Conservation (phyloP, 2,797 vertebrate genomes). For the Champsocephalus gunnari region DNA sequence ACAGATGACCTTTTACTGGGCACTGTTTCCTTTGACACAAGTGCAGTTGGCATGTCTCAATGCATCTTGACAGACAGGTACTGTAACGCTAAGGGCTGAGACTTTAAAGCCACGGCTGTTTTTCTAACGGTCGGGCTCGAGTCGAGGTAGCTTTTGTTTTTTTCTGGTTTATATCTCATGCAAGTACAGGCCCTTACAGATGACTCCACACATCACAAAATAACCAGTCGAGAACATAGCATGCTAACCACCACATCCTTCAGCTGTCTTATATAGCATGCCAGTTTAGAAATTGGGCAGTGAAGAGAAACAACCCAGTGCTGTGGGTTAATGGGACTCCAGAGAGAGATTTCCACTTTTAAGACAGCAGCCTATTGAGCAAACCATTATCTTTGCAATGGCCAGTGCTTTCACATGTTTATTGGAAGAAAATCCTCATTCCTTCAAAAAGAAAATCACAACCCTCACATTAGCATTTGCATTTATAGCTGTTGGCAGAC, state of each 20-base stretch:
- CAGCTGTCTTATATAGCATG: constrained; percentile 30
- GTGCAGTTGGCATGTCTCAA: constrained; percentile 57
- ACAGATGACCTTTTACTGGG: constrained; percentile 66
- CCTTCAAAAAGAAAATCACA: constrained; percentile 3
- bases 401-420: constrained; percentile 9
- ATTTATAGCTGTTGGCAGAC: constrained; percentile 36
- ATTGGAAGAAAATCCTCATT: constrained; percentile 13
- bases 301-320: not conserved
- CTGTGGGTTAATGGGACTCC: constrained; percentile 38
- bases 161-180: constrained; percentile 63
- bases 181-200: constrained; percentile 36
- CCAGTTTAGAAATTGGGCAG: constrained; percentile 13
- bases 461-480: constrained; percentile 20
- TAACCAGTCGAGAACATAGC: constrained; percentile 31
- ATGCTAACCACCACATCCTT: constrained; percentile 25
- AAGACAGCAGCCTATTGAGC: constrained; percentile 11
- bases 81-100: constrained; percentile 37
- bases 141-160: constrained; percentile 57
- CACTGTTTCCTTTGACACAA: constrained; percentile 48
- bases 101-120: constrained; percentile 44
- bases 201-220: constrained; percentile 48
- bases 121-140: constrained; percentile 34
- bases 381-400: constrained; percentile 18
- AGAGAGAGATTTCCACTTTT: constrained; percentile 29
- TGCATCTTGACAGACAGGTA: constrained; percentile 71